Conservation (phyloP, 2,797 vertebrate genomes). For the Falco rusticolus region DNA sequence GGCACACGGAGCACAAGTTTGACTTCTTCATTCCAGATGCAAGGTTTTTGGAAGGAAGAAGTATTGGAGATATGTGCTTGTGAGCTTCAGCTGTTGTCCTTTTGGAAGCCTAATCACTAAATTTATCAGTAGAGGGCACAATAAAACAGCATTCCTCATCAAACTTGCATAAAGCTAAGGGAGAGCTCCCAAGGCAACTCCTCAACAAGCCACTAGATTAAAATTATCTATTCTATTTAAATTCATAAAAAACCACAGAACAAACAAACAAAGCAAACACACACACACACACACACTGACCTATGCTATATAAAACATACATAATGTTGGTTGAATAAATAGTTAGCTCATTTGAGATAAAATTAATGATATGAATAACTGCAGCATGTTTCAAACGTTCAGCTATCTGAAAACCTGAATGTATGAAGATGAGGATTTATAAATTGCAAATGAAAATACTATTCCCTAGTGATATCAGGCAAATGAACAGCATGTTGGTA, state of each 20-base stretch:
- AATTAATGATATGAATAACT: slow-evolving; percentile 26
- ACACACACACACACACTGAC: too few relatives aligned
- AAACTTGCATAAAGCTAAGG: not conserved
- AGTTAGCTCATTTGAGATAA: slow-evolving; percentile 5
- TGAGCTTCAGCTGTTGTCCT: not conserved
- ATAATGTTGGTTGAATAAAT: not conserved
- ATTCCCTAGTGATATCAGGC: slow-evolving; percentile 15
- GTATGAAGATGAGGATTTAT: slow-evolving; percentile 44
- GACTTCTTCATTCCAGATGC: not conserved
- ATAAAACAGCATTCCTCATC: not conserved
- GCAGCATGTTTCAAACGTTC: slow-evolving; percentile 1
- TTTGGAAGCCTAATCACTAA: not conserved
- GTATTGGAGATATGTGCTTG: not conserved
- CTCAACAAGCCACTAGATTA: not conserved
- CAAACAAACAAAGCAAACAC: not conserved
- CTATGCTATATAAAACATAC: not conserved
- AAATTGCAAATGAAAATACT: slow-evolving; percentile 65
- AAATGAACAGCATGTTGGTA: slow-evolving; percentile 51
- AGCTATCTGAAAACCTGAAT: not conserved
- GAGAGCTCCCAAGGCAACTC: not conserved
- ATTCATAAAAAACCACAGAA: not conserved
- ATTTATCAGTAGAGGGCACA: not conserved
- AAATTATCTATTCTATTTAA: not conserved
- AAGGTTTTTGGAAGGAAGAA: not conserved
- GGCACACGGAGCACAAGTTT: not conserved